Percentiles rank a stretch among this genome's conserved stretches.
These are phyloP conservation scores for Scytalopus superciliaris DNA, from an alignment of 2,113 vertebrate species.

Conservation along the genomic window DNA sequence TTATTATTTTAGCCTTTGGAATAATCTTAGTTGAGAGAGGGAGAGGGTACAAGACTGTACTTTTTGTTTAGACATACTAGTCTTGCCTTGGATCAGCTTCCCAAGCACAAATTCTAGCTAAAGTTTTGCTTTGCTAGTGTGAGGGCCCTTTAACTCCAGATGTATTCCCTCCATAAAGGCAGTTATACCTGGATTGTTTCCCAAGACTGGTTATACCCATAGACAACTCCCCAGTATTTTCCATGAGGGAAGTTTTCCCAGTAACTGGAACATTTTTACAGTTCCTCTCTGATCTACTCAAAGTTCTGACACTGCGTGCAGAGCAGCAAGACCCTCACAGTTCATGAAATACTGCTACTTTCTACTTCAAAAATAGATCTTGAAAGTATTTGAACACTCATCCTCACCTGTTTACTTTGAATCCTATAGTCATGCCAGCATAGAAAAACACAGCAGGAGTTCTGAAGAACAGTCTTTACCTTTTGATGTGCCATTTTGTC, in stretches of 20 bases:
- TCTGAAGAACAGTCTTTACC: not conserved
- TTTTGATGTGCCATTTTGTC: not conserved
- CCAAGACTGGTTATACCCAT: not conserved
- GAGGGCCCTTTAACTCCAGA: not conserved
- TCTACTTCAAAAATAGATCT: not conserved
- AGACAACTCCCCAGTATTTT: not conserved
- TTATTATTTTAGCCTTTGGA: not conserved
- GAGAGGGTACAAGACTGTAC: not conserved
- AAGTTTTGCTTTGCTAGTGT: not conserved
- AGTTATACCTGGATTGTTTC: not conserved
- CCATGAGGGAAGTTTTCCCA: not conserved
- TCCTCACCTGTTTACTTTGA: not conserved
- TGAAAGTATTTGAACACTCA: not conserved
- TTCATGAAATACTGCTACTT: not conserved
- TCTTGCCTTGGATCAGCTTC: not conserved
- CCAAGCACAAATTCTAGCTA: not conserved
- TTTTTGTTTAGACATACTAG: not conserved
- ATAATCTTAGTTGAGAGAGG: not conserved
- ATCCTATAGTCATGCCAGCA: not conserved
- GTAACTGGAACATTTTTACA: not conserved
- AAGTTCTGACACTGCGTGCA: not conserved
- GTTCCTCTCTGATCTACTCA: not conserved
- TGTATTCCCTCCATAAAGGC: not conserved
- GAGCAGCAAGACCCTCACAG: not conserved
- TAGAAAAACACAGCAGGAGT: not conserved